phyloP scores from a whole-genome alignment of 2,888 invertebrate species.

The Chrysotoxum bicinctum region DNA sequence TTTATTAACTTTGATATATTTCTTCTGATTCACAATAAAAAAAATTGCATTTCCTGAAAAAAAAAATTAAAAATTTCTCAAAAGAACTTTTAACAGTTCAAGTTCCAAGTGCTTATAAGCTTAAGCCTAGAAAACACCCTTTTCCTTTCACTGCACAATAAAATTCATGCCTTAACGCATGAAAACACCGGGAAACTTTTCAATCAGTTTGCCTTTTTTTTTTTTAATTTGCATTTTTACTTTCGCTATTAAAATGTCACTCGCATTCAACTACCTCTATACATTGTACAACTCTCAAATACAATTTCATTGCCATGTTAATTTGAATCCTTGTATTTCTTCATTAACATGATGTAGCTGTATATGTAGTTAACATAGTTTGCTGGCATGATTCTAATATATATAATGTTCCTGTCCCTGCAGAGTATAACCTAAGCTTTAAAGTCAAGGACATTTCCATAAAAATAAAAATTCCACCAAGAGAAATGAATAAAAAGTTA shows the following conservation, averaged over 20 bases:
- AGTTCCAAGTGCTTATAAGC: background rate
- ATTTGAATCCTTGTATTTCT: conserved; percentile 16
- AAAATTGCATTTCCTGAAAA: background rate
- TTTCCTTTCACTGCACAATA: conserved; percentile 10
- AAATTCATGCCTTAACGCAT: background rate
- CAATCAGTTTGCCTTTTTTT: conserved; percentile 1
- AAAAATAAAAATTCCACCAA: conserved; percentile 23
- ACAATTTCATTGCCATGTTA: conserved; percentile 28
- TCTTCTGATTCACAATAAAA: background rate
- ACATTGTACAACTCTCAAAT: background rate
- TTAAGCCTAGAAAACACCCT: background rate
- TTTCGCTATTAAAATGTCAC: conserved; percentile 14
- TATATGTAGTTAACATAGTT: conserved; percentile 8
- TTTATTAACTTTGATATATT: background rate
- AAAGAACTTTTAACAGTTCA: background rate
- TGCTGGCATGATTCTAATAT: background rate
- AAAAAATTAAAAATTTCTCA: background rate
- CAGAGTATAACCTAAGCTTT: conserved; percentile 6
- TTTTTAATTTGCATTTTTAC: conserved; percentile 1
- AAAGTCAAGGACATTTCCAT: conserved; percentile 35
- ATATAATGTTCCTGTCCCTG: background rate
- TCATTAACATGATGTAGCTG: background rate
- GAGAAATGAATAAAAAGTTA: background rate
- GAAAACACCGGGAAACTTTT: conserved; percentile 2
- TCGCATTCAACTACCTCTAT: background rate